Evolutionary conservation across 2,888 invertebrate genomes (phyloP), one percentile per base, ranked within the genome.

Genomic region (Chymomyza amoena): DNA sequence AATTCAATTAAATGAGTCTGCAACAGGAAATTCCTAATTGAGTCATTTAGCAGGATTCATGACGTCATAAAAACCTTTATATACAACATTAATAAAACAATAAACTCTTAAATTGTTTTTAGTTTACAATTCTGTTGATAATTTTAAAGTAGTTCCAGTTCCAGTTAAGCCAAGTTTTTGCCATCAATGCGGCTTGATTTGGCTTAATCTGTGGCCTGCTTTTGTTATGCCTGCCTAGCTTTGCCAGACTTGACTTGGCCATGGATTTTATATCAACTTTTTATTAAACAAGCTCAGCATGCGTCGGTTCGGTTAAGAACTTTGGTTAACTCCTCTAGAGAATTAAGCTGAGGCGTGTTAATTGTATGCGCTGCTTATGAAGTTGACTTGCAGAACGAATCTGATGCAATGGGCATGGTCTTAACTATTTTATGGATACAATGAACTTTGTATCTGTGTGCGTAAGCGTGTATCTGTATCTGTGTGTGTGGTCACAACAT

Each of bases 321-420:
- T 57, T 18, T 57, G 20, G 25, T 25, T 0, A 0, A 15, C 20
- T 57, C 57, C 57, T 57, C 18, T 57, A 45, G 4, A 45, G 39
- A 1, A 45, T 45, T 45, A 45, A 10, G 16, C 36, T 56, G 2
- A 28, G 28, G 66, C 66, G 61, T 66, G 80, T 81, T 82, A 77
- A 81, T 79, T 81, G 80, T 80, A 54, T 71, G 77, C 74, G 70
- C 80, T 84, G 80, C 72, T 83, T 83, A 84, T 78, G 78, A 79
- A 73, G 75, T 79, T 76, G 84, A 85, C 74, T 85, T 78, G 84
- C 76, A 69, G 67, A 80, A 68, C 80, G 73, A 78, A 84, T 78
- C 57, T 45, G 45, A 60, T 54, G 28, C 67, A 16, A 45, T 69
- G 69, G 54, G 63, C 57, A 57, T 68, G 45, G 39, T 13, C 64